These are phyloP conservation scores for Scartelaos histophorus DNA, from an alignment of 2,113 vertebrate species.

Conservation along the genomic window DNA sequence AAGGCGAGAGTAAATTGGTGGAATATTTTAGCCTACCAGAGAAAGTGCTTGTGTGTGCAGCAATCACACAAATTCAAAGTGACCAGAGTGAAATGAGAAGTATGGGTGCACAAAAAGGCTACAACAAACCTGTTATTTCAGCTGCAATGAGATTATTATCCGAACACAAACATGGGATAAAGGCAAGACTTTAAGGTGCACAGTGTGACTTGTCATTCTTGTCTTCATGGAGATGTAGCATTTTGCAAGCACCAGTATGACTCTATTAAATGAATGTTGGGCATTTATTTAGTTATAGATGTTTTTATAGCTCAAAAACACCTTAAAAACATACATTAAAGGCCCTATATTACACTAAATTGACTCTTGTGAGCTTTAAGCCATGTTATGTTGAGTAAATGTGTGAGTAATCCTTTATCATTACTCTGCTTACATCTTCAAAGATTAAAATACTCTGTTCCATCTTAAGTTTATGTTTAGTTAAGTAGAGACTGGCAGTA, in stretches of 20 bases:
- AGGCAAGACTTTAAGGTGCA: neutral
- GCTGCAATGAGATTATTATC: conserved; percentile 5
- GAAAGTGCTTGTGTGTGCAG: neutral
- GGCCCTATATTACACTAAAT: no score
- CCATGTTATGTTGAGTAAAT: no score
- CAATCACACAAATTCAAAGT: conserved; percentile 16
- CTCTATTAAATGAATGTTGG: neutral
- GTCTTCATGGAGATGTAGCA: neutral
- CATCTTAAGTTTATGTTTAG: no score
- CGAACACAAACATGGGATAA: conserved; percentile 18
- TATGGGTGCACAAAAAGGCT: conserved; percentile 12
- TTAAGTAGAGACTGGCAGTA: no score
- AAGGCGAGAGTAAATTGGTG: conserved; percentile 31
- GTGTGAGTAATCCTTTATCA: no score
- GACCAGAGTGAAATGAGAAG: conserved; percentile 8
- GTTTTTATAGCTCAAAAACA: neutral
- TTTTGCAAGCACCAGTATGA: no score
- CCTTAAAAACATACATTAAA: neutral
- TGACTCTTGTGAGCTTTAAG: no score
- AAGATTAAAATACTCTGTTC: no score
- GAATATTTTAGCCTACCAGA: conserved; percentile 29
- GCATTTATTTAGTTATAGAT: neutral
- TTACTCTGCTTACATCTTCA: no score
- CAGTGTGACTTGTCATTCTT: neutral
- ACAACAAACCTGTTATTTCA: conserved; percentile 16